phyloP scores from a whole-genome alignment of 2,113 vertebrate species.

The Hippocampus abdominalis region DNA sequence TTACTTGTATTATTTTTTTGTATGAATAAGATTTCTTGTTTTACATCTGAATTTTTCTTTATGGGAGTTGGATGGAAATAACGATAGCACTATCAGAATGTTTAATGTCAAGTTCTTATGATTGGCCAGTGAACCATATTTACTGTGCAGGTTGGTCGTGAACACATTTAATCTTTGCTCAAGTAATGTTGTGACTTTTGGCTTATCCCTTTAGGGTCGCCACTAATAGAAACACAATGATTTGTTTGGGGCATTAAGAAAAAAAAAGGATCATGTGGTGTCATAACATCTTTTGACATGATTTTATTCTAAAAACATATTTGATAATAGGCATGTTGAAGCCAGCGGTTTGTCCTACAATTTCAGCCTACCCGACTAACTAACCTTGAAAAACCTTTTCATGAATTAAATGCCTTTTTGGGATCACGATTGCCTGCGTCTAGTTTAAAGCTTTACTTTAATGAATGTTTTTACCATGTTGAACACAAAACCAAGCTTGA shows the following conservation, averaged over 20 bases:
- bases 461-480: conserved; percentile 37
- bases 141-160: not conserved
- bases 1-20: not conserved
- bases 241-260: not conserved
- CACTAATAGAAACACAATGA: not conserved
- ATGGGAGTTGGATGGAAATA: not conserved
- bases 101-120: not conserved
- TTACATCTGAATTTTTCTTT: not conserved
- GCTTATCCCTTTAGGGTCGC: not conserved
- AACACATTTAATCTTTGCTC: not conserved
- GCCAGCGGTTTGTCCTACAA: conserved; percentile 46
- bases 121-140: not conserved
- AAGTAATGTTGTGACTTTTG: not conserved
- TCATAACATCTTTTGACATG: not conserved
- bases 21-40: not conserved
- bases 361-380: conserved; percentile 38
- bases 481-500: not conserved
- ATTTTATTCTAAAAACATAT: not conserved
- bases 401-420: conserved; percentile 42
- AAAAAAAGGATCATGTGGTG: not conserved
- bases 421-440: conserved; percentile 21
- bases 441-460: conserved; percentile 29
- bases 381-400: conserved; percentile 43
- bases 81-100: not conserved
- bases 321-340: conserved; percentile 28